Evolutionary conservation across 2,888 invertebrate genomes (phyloP).

Genomic region (Drosophila mulleri): DNA sequence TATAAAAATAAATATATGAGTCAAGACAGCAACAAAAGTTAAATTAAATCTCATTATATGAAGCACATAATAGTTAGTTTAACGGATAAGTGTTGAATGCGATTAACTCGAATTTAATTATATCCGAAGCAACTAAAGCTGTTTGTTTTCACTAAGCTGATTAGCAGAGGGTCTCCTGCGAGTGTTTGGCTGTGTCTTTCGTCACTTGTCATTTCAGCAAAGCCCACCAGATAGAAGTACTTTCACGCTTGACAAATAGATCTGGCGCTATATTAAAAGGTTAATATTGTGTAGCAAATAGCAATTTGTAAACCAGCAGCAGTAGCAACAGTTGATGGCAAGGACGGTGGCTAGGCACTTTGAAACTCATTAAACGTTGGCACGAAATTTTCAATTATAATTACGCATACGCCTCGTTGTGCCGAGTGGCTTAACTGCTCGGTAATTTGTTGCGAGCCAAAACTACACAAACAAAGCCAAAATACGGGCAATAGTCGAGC

Average conservation of each 20-base stretch:
- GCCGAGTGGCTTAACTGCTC: slow-evolving; percentile 52
- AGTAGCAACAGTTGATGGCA: slow-evolving; percentile 19
- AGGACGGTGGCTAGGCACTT: slow-evolving; percentile 33
- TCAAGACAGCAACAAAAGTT: no score
- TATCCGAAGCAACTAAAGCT: neutral
- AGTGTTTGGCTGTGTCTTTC: neutral
- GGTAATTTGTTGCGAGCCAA: slow-evolving; percentile 63
- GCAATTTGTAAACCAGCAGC: slow-evolving; percentile 21
- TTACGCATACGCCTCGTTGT: slow-evolving; percentile 69
- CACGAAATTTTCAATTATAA: slow-evolving; percentile 71
- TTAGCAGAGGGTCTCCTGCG: neutral
- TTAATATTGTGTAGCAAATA: slow-evolving; percentile 43
- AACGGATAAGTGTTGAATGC: neutral
- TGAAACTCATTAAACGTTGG: slow-evolving; percentile 63
- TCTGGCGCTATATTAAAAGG: slow-evolving; percentile 50
- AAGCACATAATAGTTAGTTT: no score
- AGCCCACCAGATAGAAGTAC: slow-evolving; percentile 12
- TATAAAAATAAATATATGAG: neutral
- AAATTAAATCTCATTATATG: no score
- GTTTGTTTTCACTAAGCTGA: neutral
- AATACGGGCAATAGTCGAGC: slow-evolving; percentile 17
- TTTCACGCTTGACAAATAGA: slow-evolving; percentile 54
- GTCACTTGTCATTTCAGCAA: slow-evolving; percentile 25
- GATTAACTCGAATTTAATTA: neutral
- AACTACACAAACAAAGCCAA: slow-evolving; percentile 30